Base-by-base conservation (phyloP, 2,888 invertebrate genomes). In the Parnassius glacialis region DNA sequence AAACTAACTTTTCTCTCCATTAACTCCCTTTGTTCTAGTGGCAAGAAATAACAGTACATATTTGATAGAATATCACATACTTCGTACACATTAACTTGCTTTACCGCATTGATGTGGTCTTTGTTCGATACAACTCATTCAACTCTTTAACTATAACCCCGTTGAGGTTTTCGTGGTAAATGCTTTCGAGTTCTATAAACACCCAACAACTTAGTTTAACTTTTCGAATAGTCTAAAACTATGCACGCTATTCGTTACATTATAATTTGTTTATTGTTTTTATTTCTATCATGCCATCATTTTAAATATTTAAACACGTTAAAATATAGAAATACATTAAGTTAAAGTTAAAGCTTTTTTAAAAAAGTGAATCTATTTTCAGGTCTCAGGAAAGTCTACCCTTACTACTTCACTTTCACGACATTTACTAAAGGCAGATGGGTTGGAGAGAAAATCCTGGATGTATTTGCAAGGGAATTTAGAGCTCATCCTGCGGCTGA, bases 391-490 rank as follows among this genome's bases (percentile, higher is more conserved):
- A 98, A 99, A 93, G 98, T 99, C 2, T 98, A 97, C 84, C 99
- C 99, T 0, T 99, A 99, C 92, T 97, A 97, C 90, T 99, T 97
- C 92, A 97, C 97, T 65, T 99, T 98, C 90, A 97, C 97, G 67
- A 97, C 98, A 48, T 98, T 97, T 91, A 97, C 97, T 66, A 99
- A 99, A 91, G 97, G 98, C 10, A 94, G 98, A 74, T 99, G 98
- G 98, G 97, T 98, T 3, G 98, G 98, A 3, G 97, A 97, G 85
- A 95, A 95, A 81, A 96, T 99, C 71, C 92, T 97, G 69, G 98
- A 98, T 78, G 97, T 99, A 25, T 98, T 98, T 87, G 95, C 96
- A 10, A 92, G 96, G 62, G 98, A 99, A 89, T 99, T 99, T 85
- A 93, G 97, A 50, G 97, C 97, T n/a, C 97, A 97, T 85, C 97